These are phyloP conservation scores for Rhaphigaster nebulosa DNA, from an alignment of 2,888 invertebrate species.

Conservation along the genomic window DNA sequence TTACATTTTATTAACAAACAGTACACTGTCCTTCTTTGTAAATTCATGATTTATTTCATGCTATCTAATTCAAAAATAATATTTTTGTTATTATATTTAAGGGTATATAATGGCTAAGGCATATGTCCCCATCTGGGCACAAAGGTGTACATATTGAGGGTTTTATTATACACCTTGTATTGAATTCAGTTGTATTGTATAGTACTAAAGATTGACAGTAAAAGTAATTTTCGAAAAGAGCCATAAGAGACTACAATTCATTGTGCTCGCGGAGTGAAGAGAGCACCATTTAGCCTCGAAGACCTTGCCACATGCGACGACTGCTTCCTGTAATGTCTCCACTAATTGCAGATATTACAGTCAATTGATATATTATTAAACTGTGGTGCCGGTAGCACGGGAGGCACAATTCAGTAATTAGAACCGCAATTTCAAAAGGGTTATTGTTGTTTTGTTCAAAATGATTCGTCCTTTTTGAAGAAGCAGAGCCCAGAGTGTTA, in stretches of 20 bases:
- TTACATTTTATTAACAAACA: no score
- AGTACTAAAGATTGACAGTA: not conserved
- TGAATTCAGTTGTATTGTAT: not conserved
- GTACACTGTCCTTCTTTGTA: no score
- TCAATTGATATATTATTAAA: not conserved
- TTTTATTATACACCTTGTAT: not conserved
- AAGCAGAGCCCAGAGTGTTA: not conserved
- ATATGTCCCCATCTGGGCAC: not conserved
- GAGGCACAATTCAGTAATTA: not conserved
- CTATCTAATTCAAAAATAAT: no score
- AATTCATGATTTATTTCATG: no score
- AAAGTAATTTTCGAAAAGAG: not conserved
- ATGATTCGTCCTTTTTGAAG: not conserved
- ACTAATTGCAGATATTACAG: slow-evolving; percentile 6
- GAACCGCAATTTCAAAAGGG: not conserved
- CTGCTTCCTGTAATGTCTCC: not conserved
- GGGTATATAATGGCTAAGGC: no score
- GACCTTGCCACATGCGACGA: slow-evolving; percentile 8
- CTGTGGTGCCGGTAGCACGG: not conserved
- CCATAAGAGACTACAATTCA: not conserved
- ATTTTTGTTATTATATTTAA: no score
- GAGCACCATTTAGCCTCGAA: not conserved
- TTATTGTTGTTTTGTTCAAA: not conserved
- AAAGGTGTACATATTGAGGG: not conserved
- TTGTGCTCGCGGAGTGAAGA: not conserved